These are phyloP conservation scores for Spinus pinus DNA, from an alignment of 2,797 vertebrate species.

Conservation along the genomic window DNA sequence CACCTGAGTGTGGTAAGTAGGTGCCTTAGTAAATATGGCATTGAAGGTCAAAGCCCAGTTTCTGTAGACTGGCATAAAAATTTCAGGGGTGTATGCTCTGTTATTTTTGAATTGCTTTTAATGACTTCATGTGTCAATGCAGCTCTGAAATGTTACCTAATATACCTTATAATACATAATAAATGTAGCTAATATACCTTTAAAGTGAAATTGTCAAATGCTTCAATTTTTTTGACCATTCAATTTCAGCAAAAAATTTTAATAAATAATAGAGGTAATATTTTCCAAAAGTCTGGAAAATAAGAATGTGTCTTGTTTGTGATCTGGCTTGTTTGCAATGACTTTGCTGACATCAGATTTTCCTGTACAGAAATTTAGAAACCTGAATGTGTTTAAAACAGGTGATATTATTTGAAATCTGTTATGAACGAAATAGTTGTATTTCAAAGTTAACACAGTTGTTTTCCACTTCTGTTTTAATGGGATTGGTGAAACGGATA, in stretches of 20 bases:
- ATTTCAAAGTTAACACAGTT: not conserved
- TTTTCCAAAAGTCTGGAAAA: not conserved
- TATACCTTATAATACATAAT: not conserved
- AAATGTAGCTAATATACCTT: not conserved
- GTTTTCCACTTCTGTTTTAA: not conserved
- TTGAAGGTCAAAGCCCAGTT: not conserved
- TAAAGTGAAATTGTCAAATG: not conserved
- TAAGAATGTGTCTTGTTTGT: not conserved
- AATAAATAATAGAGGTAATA: not conserved
- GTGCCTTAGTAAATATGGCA: not conserved
- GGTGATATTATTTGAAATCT: not conserved
- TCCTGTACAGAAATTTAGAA: not conserved
- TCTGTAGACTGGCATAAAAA: not conserved
- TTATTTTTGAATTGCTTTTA: not conserved
- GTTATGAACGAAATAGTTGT: not conserved
- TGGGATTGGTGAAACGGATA: not conserved
- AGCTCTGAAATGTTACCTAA: not conserved
- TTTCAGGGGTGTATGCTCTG: fast-evolving
- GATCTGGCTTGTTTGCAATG: not conserved
- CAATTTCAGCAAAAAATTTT: not conserved
- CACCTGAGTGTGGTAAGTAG: not conserved
- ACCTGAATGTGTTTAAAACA: not conserved
- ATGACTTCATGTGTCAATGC: not conserved
- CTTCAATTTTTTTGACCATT: not conserved
- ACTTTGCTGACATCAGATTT: not conserved